Conservation (phyloP, 2,797 vertebrate species). For the Clangula hyemalis region DNA sequence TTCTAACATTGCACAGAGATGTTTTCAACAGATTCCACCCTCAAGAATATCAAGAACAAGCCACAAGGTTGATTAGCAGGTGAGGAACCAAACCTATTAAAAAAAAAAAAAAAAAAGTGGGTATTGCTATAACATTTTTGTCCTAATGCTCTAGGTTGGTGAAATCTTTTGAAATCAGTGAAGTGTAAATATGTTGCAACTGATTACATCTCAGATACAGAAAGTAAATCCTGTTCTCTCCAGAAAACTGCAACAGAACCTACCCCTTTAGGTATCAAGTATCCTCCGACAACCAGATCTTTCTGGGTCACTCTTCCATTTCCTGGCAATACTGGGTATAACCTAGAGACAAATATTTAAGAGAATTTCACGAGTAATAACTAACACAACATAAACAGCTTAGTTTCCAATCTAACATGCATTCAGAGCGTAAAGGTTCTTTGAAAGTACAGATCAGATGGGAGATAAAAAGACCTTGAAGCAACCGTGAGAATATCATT, state of each 20-base stretch:
- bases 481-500: not conserved
- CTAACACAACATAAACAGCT: not conserved
- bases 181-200: not conserved
- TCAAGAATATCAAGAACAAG: not conserved
- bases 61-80: not conserved
- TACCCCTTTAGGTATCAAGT: constrained; percentile 94
- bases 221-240: not conserved
- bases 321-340: constrained; percentile 93
- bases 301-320: constrained; percentile 92
- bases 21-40: not conserved
- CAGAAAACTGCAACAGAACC: constrained; percentile 43
- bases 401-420: not conserved
- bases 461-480: not conserved
- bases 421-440: not conserved
- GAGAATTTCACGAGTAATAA: not conserved
- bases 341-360: constrained; percentile 76
- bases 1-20: not conserved
- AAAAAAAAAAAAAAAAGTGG: not conserved
- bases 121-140: not conserved
- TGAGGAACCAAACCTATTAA: not conserved
- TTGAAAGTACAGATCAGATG: not conserved
- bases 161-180: not conserved
- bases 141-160: not conserved
- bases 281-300: constrained; percentile 89
- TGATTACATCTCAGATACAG: not conserved